Base-by-base conservation (phyloP, 2,888 invertebrate genomes). In the Homarus gammarus region DNA sequence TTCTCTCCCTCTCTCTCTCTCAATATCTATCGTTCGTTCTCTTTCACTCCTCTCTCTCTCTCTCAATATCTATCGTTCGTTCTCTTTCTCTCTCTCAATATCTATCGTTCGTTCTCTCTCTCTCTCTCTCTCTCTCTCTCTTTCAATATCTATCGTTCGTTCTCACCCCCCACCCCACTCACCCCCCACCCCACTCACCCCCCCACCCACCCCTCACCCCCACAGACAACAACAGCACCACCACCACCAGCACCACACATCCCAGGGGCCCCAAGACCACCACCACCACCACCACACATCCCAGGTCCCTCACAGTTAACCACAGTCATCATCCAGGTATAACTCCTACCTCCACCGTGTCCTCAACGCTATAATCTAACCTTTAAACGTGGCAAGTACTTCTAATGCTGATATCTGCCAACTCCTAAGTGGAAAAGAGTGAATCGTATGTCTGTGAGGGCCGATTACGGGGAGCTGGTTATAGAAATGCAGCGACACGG, bases 391-490 rank as follows among this genome's bases (percentile, higher is more conserved):
- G 83, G 72, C 72, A 36, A 72, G 72, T 51, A 51, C 83, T 72
- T 84, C n/a, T 84, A 72, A 72, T 84, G 51, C 73, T 61, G 40
- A 61, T 38, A 81, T 81, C 61, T 81, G 61, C 61, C 36, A 61
- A 61, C 79, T 81, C 79, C 56, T 81, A 81, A 81, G 79, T 81
- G 79, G 79, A 81, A 81, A 81, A 81, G 56, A 61, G 61, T 27
- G 56, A 61, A 81, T 81, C 79, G 36, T 61, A 61, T 81, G 38
- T 56, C 56, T 15, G 38, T n/a, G 61, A 61, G 61, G n/a, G n/a
- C n/a, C 61, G 79, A 81, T 81, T 81, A 81, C 12, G n/a, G n/a
- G n/a, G 79, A 56, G 79, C 61, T 81, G 33, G 79, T 81, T 81
- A 81, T 61, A 81, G 79, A 81, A 61, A 81, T 61, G 36, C 31